Evolutionary conservation across 2,888 invertebrate species (phyloP), one percentile per base, ranked within the genome.

Genomic region (Tetranychus truncatus): DNA sequence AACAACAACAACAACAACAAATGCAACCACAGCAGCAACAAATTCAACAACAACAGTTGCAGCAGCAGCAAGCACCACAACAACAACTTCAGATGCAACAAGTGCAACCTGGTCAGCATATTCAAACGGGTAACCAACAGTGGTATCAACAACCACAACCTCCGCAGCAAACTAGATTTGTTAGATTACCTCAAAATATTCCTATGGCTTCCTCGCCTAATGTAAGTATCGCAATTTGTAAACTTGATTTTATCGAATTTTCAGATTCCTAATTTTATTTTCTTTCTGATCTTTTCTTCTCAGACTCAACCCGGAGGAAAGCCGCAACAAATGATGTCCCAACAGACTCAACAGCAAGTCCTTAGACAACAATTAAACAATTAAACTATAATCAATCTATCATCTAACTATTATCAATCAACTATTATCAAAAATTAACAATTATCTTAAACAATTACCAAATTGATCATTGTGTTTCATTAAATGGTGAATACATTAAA

Each of bases 41-140:
- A 69, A 24, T 44, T 45, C 72, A 75, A 65, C 76, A 77, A 66
- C 80, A 79, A 55, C 81, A 80, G 77, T 84, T 83, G 77, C 85
- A 84, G 76, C 78, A 77, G 45, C 78, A 78, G 15, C 55, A 55
- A 55, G 11, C 9, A 55, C 15, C 55, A 74, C 85, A 85, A 45
- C 34, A 44, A 69, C 77, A 75, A 71, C 21, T 72, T 11, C 72
- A 24, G 11, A 72, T 72, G 72, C 72, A 72, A 44, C 72, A 72
- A 55, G 55, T 55, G 55, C 55, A 55, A 45, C 45, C 69, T 6
- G 20, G 20, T 20, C 69, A 24, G 20, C 34, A 24, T 69, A 69
- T 24, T 20, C 21, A 69, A 69, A 11, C 21, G 11, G 21, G 20
- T 20, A 11, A 21, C 24, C 67, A 21, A 9, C n/a, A 67, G 9